Percentiles rank a stretch among this genome's conserved stretches.
Evolutionary conservation across 2,797 vertebrate species (phyloP).

Genomic region (Cetoscarus ocellatus): DNA sequence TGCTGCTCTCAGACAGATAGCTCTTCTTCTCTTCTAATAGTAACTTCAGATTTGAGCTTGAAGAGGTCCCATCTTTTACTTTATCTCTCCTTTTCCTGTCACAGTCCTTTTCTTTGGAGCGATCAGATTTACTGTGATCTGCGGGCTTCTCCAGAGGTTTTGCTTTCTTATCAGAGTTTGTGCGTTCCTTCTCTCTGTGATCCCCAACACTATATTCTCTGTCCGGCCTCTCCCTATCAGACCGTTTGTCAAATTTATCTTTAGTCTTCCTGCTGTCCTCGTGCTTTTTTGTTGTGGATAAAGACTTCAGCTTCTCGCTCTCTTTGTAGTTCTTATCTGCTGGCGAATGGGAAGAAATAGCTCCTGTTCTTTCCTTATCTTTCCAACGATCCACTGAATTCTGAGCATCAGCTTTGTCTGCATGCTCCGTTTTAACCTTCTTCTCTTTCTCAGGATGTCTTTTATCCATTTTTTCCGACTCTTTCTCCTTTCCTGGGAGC

Average conservation of each 20-base stretch:
- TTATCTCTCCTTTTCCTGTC: slow-evolving; percentile 95
- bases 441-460: slow-evolving; percentile 93
- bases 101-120: slow-evolving; percentile 86
- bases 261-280: slow-evolving; percentile 94
- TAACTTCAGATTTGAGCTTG: slow-evolving; percentile 86
- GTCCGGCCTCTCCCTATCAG: slow-evolving; percentile 91
- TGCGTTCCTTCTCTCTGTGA: slow-evolving; percentile 89
- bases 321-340: slow-evolving; percentile 93
- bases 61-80: slow-evolving; percentile 86
- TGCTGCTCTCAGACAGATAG: slow-evolving; percentile 84
- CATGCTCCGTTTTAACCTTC: slow-evolving; percentile 90
- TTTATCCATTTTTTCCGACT: slow-evolving; percentile 92
- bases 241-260: slow-evolving; percentile 92
- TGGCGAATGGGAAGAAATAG: slow-evolving; percentile 79
- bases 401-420: slow-evolving; percentile 89
- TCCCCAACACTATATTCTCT: slow-evolving; percentile 88
- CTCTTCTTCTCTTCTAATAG: slow-evolving; percentile 91
- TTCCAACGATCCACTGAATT: slow-evolving; percentile 89
- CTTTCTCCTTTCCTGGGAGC: slow-evolving; percentile 89
- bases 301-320: slow-evolving; percentile 90
- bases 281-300: slow-evolving; percentile 84
- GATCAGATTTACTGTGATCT: slow-evolving; percentile 90
- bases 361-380: slow-evolving; percentile 84
- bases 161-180: slow-evolving; percentile 88
- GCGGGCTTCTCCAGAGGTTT: slow-evolving; percentile 89